Evolutionary conservation across 64 coral and sea anemone species (phyloP), one percentile per base, ranked within the genome.

Genomic region (Actinia equina): DNA sequence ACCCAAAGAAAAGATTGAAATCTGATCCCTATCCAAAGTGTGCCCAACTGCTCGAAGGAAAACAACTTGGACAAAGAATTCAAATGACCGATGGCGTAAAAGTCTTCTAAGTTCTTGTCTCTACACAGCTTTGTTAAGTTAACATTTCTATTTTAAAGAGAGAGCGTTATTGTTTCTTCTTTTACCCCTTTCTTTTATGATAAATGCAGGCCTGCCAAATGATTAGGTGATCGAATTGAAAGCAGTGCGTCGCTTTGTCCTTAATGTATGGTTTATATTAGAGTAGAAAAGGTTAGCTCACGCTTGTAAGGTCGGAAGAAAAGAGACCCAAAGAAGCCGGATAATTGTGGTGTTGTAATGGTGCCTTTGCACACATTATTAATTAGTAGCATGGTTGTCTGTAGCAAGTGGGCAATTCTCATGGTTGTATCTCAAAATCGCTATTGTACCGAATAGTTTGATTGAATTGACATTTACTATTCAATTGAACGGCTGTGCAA

Each of bases 91-190:
- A 49, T 44, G 78, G 42, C 18, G 5, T 49, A 81, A 49, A n/a
- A 43, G 78, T 44, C 26, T 74, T 74, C 26, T 30, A 74, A 74
- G 69, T 74, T 74, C 69, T 74, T 74, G 69, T 74, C 26, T 12
- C 78, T n/a, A 81, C 78, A 81, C 78, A 81, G 78, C 78, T 81
- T 81, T 81, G 78, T 81, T 51, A 7, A 44, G 78, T 49, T 81
- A 81, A 81, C 78, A 81, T 81, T 81, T 14, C 3, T 20, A 7
- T 52, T 49, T 74, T 65, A 65, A 37, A 79, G 17, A 45, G 42
- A 17, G 45, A 20, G 2, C 8, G 14, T 52, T 52, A 52, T 81
- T 81, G 78, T 81, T 26, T 81, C 16, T 44, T 49, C 78, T 5
- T 65, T 8, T 7, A 10, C 22, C 22, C 78, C 19, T 44, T 81